phyloP scores from a whole-genome alignment of 2,113 vertebrate species.

The Anolis carolinensis region DNA sequence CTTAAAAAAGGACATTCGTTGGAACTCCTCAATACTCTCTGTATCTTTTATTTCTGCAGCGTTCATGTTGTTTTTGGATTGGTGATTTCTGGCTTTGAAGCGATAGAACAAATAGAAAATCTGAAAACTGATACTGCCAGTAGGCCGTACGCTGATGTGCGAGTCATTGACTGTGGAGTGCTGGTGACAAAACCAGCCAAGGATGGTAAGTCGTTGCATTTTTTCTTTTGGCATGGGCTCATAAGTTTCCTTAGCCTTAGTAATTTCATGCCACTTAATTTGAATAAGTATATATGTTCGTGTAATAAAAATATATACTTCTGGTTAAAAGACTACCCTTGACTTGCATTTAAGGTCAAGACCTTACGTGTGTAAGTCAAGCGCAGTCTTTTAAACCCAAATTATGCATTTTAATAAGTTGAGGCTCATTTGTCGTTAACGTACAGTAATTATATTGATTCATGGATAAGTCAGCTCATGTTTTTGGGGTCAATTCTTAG shows the following conservation, averaged over 20 bases:
- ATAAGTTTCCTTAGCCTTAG: fast-evolving
- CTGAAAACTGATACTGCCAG: slow-evolving; percentile 96
- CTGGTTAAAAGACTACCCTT: too few relatives aligned
- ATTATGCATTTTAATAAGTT: too few relatives aligned
- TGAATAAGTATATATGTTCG: not conserved
- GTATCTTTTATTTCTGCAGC: slow-evolving; percentile 71
- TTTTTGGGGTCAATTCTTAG: too few relatives aligned
- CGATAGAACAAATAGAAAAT: slow-evolving; percentile 95
- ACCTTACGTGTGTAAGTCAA: too few relatives aligned
- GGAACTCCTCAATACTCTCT: not conserved
- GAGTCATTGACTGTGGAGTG: slow-evolving; percentile 95
- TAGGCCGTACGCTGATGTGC: slow-evolving; percentile 94
- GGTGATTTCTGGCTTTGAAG: slow-evolving; percentile 96
- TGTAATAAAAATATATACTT: too few relatives aligned
- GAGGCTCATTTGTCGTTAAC: too few relatives aligned
- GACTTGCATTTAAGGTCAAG: too few relatives aligned
- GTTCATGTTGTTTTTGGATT: slow-evolving; percentile 98
- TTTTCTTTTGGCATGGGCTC: fast-evolving
- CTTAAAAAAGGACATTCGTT: not conserved
- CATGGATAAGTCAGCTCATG: too few relatives aligned
- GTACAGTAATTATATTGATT: too few relatives aligned
- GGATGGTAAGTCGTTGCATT: slow-evolving; percentile 77
- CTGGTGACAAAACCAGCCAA: slow-evolving; percentile 89
- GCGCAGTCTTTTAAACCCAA: too few relatives aligned
- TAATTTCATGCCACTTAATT: not conserved